These are phyloP conservation scores for Drosophila pectinifera DNA, from an alignment of 1,140 invertebrate species.

Conservation along the genomic window DNA sequence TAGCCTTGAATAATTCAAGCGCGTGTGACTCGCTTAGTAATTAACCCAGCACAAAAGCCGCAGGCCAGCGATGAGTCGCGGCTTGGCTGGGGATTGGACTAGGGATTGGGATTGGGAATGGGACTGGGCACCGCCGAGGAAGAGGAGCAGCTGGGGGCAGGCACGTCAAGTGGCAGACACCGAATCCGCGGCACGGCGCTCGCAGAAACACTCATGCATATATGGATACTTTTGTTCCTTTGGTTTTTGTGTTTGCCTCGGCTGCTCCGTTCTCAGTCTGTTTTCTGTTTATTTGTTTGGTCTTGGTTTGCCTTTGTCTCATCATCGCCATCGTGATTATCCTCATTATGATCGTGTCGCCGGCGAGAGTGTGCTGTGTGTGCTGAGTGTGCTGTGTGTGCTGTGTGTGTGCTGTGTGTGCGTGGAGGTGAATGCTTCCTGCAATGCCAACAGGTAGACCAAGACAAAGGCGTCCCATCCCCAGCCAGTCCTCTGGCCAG, in stretches of 20 bases:
- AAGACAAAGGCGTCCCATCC: constrained; percentile 45
- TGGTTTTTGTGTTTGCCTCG: constrained; percentile 56
- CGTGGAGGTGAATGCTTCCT: constrained; percentile 79
- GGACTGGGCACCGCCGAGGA: neutral
- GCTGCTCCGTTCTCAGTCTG: constrained; percentile 40
- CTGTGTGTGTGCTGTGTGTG: constrained; percentile 22
- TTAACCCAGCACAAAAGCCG: constrained; percentile 81
- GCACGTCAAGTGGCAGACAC: constrained; percentile 77
- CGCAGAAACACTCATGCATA: constrained; percentile 56
- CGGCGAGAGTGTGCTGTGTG: constrained; percentile 5
- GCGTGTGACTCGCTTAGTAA: constrained; percentile 83
- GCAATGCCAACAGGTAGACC: constrained; percentile 82
- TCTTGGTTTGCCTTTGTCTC: constrained; percentile 75
- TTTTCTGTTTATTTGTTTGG: constrained; percentile 57
- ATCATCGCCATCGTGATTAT: constrained; percentile 74
- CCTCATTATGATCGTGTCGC: constrained; percentile 49
- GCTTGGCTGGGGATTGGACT: constrained; percentile 37
- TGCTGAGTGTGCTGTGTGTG: constrained; percentile 27
- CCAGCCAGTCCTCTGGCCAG: constrained; percentile 24
- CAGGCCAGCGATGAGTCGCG: constrained; percentile 70
- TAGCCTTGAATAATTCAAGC: constrained; percentile 83
- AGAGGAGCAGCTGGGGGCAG: constrained; percentile 12
- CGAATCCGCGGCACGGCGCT: constrained; percentile 57
- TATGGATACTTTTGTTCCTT: constrained; percentile 72
- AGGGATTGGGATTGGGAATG: constrained; percentile 4